Evolutionary conservation across 2,888 invertebrate species (phyloP), one percentile per base, ranked within the genome.

Genomic region (Hirtodrosophila alboralis): DNA sequence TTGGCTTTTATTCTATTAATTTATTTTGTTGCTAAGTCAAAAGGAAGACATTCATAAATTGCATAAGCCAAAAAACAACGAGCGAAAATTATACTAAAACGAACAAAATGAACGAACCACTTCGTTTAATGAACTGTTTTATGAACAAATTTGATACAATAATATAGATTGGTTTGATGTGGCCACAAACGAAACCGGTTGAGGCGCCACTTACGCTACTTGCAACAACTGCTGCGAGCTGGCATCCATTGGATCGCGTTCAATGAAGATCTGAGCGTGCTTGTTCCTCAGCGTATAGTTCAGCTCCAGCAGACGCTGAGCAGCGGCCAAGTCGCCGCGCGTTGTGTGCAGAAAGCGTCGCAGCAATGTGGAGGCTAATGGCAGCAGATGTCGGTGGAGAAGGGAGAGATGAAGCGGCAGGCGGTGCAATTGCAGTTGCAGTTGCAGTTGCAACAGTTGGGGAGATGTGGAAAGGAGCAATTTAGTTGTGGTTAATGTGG

Each of bases 221-320:
- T 88, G 79, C 66, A 89, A 54, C 56, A 90, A 47, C 34, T 86
- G 85, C 67, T 87, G 87, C 13, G 88, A 87, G 3, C 70, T 81
- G 66, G 78, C 86, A 51, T 89, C 88, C 45, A 77, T 47, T 1
- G 92, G 92, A 87, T 93, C 92, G 48, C 93, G 89, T 49, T 92
- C 89, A 16, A 90, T 86, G 87, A 93, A 93, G 73, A 93, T 91
- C 67, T 92, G 92, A 21, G 92, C 90, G 44, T 92, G 90, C 69
- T 92, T 92, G 14, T 91, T 91, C 28, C 92, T 90, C 65, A 92
- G 85, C 23, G 91, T 91, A 75, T 91, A 93, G 84, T 90, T 90
- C 13, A 86, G 79, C 47, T 88, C 87, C 52, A 90, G 66, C 56
- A 90, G 75, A 26, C 81, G 84, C 66, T 90, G 88, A n/a, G 89